Evolutionary conservation across 2,113 vertebrate species (phyloP).

Genomic region (Xyrauchen texanus): DNA sequence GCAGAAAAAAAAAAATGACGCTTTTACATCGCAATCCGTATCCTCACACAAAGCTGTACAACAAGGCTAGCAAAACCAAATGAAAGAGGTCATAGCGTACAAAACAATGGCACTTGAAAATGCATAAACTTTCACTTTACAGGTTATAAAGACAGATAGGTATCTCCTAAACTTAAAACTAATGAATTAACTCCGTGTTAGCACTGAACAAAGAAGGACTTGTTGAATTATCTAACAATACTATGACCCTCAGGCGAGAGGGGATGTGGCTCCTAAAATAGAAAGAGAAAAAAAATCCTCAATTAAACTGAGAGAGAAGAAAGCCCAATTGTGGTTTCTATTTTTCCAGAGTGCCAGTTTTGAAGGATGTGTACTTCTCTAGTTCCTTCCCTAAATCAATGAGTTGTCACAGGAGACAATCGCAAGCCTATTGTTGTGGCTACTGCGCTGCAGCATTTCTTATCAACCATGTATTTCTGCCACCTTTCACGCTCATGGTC

Average conservation of each 20-base stretch:
- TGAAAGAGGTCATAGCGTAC: not conserved
- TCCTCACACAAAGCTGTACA: not conserved
- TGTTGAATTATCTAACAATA: conserved; percentile 26
- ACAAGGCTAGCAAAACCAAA: conserved; percentile 13
- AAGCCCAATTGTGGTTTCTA: conserved; percentile 68
- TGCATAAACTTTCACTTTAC: not conserved
- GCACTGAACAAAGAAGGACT: conserved; percentile 9
- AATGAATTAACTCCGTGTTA: conserved; percentile 7
- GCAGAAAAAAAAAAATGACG: too few species aligned
- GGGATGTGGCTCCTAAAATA: conserved; percentile 32
- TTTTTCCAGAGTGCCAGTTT: conserved; percentile 71
- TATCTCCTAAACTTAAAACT: not conserved
- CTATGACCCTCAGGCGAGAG: not conserved
- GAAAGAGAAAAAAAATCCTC: conserved; percentile 44
- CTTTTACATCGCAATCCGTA: not conserved
- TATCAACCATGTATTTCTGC: conserved; percentile 64
- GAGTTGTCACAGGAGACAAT: conserved; percentile 72
- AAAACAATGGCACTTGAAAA: not conserved
- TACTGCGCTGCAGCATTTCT: conserved; percentile 58
- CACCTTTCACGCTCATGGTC: conserved; percentile 53
- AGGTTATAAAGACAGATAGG: not conserved
- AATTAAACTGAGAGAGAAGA: conserved; percentile 63
- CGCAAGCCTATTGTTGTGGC: conserved; percentile 74
- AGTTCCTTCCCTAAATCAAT: conserved; percentile 81
- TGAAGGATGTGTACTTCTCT: conserved; percentile 78